Conservation (phyloP, 2,888 invertebrate genomes). For the Siphlonurus alternatus region DNA sequence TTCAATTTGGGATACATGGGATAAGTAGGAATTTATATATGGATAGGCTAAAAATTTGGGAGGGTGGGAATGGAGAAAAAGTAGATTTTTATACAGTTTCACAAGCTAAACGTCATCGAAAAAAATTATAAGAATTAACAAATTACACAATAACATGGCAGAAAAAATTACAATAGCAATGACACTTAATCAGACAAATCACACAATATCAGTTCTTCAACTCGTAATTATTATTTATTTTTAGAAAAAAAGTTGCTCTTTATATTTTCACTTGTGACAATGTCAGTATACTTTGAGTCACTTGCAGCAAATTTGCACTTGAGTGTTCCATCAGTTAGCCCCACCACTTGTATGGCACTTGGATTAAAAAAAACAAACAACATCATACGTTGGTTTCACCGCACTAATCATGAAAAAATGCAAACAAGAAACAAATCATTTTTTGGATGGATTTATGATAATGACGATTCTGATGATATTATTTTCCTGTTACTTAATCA, state of each 20-base stretch:
- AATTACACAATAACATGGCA: neutral
- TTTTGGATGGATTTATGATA: neutral
- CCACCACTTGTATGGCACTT: neutral
- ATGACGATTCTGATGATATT: neutral
- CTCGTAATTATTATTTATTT: neutral
- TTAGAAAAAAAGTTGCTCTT: neutral
- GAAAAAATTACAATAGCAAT: neutral
- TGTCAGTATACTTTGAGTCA: neutral
- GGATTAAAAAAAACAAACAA: neutral
- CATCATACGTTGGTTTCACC: neutral
- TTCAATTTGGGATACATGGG: neutral
- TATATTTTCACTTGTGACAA: neutral
- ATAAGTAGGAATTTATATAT: neutral
- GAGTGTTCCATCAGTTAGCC: neutral
- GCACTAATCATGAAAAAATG: neutral
- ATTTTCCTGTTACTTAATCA: neutral
- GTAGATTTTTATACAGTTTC: neutral
- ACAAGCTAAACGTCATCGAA: neutral
- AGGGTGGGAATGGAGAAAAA: neutral
- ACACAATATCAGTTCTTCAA: neutral
- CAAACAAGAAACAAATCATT: neutral
- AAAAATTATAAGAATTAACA: neutral
- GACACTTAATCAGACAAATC: neutral
- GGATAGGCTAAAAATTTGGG: neutral
- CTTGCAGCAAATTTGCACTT: neutral